A percentile compares a stretch with the other conserved stretches of the same genome.
phyloP scores from a whole-genome alignment of 2,113 vertebrate species.

The Mormyrus lacerda region DNA sequence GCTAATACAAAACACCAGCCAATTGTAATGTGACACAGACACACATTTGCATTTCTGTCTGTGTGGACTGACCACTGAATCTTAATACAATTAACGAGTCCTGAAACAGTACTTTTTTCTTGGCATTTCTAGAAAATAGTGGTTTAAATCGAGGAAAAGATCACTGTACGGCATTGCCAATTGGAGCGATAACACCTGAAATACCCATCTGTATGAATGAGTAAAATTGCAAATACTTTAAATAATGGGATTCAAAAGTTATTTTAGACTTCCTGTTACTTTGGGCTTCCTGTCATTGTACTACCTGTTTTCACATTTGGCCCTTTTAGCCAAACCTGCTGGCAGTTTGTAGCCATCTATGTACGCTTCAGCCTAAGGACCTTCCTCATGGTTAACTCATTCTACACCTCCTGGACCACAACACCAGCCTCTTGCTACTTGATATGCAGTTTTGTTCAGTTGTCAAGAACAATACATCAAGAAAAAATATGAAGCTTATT shows the following conservation, averaged over 20 bases:
- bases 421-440: neutral
- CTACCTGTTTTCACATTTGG: neutral
- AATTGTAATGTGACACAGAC: neutral
- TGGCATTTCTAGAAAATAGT: neutral
- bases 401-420: neutral
- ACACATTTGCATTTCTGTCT: neutral
- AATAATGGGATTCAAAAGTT: neutral
- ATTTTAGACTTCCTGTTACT: neutral
- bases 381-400: neutral
- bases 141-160: neutral
- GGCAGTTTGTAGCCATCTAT: neutral
- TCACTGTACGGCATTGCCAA: neutral
- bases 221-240: neutral
- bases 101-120: neutral
- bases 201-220: neutral
- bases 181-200: neutral
- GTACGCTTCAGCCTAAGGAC: neutral
- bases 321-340: neutral
- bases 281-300: neutral
- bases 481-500: neutral
- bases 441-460: neutral
- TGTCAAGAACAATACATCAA: neutral
- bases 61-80: neutral
- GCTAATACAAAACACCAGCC: neutral
- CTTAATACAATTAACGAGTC: neutral